Conservation (phyloP, 2,113 vertebrate genomes). For the Odocoileus hemionus region DNA sequence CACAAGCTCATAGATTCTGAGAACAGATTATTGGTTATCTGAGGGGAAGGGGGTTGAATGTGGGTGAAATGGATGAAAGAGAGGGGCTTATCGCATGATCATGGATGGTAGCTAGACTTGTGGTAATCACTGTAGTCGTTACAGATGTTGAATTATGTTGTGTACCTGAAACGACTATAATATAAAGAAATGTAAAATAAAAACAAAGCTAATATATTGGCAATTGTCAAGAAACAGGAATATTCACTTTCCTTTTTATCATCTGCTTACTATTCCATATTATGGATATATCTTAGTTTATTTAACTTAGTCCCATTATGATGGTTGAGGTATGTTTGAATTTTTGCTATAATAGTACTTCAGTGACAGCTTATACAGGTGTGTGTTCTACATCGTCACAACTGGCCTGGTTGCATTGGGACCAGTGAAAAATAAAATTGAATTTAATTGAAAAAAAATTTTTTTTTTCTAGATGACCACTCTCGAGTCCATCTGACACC, state of each 20-base stretch:
- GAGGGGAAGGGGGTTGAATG: neutral
- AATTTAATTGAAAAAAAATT: constrained; percentile 16
- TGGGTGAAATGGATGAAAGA: neutral
- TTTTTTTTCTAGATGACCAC: constrained; percentile 90
- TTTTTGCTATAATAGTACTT: neutral
- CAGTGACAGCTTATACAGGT: neutral
- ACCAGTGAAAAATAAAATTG: constrained; percentile 5
- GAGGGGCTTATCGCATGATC: neutral
- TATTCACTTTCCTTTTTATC: constrained; percentile 23
- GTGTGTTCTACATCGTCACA: neutral
- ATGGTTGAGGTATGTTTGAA: neutral
- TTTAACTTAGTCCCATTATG: neutral
- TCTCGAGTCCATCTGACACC: constrained; percentile 94
- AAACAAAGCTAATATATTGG: neutral
- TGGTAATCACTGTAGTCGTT: neutral
- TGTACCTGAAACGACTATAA: neutral
- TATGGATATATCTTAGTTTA: neutral
- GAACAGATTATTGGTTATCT: neutral
- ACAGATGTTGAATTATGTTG: neutral
- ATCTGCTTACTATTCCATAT: neutral
- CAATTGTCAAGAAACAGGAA: neutral
- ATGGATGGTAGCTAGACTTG: neutral
- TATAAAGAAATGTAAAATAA: neutral
- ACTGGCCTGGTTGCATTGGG: neutral
- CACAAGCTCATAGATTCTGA: neutral